Evolutionary conservation across 2,797 vertebrate species (phyloP).

Genomic region (Cynodonichthys magdalenae): DNA sequence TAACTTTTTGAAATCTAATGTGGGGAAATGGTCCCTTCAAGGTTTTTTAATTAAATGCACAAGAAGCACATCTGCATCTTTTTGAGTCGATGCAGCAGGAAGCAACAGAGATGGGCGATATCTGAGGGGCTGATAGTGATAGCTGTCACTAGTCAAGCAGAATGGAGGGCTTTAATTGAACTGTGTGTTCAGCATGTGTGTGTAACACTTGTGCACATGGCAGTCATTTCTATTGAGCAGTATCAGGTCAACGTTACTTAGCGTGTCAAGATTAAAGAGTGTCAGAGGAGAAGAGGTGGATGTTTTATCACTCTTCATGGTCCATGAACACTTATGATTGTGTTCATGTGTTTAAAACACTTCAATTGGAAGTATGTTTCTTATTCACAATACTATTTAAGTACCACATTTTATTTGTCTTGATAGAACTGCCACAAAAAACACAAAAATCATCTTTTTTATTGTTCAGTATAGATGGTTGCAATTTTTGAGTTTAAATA

Average conservation of each 20-base stretch:
- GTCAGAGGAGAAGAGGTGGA: conserved; percentile 41
- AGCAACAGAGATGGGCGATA: conserved; percentile 62
- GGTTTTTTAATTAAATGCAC: too few species aligned
- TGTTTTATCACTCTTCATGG: conserved; percentile 53
- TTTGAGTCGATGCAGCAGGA: conserved; percentile 47
- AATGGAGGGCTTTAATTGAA: conserved; percentile 73
- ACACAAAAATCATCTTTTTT: neutral
- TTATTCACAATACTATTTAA: neutral
- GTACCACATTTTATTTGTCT: neutral
- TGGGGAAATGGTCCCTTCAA: too few species aligned
- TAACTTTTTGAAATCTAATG: too few species aligned
- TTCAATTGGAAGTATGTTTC: neutral
- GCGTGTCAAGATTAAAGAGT: conserved; percentile 77
- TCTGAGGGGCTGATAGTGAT: conserved; percentile 59
- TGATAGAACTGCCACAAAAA: too few species aligned
- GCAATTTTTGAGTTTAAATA: neutral
- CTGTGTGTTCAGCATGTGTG: conserved; percentile 13
- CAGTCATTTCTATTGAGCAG: conserved; percentile 69
- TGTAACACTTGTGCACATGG: conserved; percentile 16
- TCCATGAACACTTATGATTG: conserved; percentile 31
- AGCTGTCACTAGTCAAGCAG: conserved; percentile 66
- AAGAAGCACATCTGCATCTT: conserved; percentile 17
- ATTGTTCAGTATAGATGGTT: neutral
- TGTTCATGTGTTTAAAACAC: conserved; percentile 5
- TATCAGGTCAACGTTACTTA: conserved; percentile 79